Evolutionary conservation across 1,140 invertebrate genomes (phyloP).

Genomic region (Calephelis nemesis): DNA sequence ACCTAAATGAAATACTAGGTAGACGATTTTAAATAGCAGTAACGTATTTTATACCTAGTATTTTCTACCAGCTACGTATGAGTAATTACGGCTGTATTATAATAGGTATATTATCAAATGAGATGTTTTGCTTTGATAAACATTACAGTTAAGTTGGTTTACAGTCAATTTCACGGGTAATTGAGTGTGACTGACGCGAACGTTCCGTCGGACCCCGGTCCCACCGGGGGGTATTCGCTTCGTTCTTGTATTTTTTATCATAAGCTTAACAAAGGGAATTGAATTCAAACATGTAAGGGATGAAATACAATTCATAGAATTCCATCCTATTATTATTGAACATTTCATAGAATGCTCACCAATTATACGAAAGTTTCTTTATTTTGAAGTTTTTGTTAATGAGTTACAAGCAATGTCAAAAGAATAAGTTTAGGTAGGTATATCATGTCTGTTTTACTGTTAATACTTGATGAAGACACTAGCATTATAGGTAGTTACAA

Average conservation of each 20-base stretch:
- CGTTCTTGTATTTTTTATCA: slow-evolving; percentile 38
- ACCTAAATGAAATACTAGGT: too few relatives aligned
- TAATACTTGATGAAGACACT: too few relatives aligned
- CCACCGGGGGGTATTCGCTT: slow-evolving; percentile 41
- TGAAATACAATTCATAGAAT: slow-evolving; percentile 11
- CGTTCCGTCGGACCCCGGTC: slow-evolving; percentile 33
- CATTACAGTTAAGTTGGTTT: slow-evolving; percentile 32
- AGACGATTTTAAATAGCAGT: too few relatives aligned
- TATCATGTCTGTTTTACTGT: too few relatives aligned
- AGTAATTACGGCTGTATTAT: slow-evolving; percentile 11
- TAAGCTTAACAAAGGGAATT: slow-evolving; percentile 31
- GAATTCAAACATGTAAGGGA: slow-evolving; percentile 6
- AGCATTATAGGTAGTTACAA: too few relatives aligned
- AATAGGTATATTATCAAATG: slow-evolving; percentile 20
- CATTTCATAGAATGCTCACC: too few relatives aligned
- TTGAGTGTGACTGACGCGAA: slow-evolving; percentile 52
- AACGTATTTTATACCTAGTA: too few relatives aligned
- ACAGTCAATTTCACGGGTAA: slow-evolving; percentile 67
- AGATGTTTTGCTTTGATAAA: slow-evolving; percentile 34
- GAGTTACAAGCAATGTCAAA: too few relatives aligned
- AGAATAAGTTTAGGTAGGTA: too few relatives aligned
- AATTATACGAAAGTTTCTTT: too few relatives aligned
- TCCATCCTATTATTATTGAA: slow-evolving; percentile 7
- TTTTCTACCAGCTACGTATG: too few relatives aligned
- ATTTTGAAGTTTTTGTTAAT: too few relatives aligned